Evolutionary conservation across 2,888 invertebrate genomes (phyloP).

Genomic region (Cosmia pyralina): DNA sequence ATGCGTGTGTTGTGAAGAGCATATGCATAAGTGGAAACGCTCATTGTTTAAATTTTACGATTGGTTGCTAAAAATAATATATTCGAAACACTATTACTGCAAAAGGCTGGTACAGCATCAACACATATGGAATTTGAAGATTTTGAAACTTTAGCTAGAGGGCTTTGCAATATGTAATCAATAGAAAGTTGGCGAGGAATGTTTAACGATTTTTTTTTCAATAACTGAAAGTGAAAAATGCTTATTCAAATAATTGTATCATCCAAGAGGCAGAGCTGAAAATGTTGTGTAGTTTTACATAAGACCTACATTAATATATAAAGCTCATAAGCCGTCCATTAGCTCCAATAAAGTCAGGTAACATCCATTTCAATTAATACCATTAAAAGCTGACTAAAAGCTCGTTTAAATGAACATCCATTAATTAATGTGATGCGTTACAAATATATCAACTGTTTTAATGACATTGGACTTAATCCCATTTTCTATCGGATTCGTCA

Average conservation of each 20-base stretch:
- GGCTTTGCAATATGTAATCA: not conserved
- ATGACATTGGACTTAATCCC: conserved; percentile 5
- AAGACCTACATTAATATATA: not conserved
- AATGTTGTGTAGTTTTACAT: not conserved
- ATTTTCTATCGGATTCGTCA: no score
- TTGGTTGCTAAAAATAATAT: not conserved
- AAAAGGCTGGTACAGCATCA: not conserved
- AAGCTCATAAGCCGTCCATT: conserved; percentile 18
- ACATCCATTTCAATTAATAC: conserved; percentile 33
- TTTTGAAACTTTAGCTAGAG: not conserved
- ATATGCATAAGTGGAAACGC: not conserved
- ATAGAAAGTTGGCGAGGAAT: not conserved
- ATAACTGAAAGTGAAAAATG: not conserved
- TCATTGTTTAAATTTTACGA: not conserved
- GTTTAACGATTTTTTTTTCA: not conserved
- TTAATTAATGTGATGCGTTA: conserved; percentile 22
- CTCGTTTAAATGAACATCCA: conserved; percentile 23
- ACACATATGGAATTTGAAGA: not conserved
- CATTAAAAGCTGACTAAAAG: conserved; percentile 29
- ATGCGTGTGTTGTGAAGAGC: conserved; percentile 1
- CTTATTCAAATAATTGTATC: not conserved
- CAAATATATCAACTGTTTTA: conserved; percentile 14
- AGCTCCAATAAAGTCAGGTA: conserved; percentile 24
- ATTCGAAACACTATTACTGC: not conserved
- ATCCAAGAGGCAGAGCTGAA: not conserved